A percentile compares a stretch with the other conserved stretches of the same genome.
phyloP scores from a whole-genome alignment of 2,113 vertebrate genomes.

The Bufo gargarizans region DNA sequence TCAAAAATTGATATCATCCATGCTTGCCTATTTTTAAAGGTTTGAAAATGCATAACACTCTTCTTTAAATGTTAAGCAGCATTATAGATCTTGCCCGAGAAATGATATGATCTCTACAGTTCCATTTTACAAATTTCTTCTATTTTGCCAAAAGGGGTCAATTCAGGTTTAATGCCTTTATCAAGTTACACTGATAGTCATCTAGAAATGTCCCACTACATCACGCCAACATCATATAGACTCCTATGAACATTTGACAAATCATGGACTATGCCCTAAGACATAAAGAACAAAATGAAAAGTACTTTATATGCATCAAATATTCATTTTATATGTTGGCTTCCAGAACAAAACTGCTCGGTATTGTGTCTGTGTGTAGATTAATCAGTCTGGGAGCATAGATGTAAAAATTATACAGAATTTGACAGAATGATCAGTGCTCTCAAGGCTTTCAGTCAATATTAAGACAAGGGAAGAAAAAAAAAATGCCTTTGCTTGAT shows the following conservation, averaged over 20 bases:
- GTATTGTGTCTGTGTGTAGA: conserved; percentile 1
- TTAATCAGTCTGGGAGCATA: neutral
- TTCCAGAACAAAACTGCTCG: conserved; percentile 24
- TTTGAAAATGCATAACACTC: conserved; percentile 2
- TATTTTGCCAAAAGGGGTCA: conserved; percentile 30
- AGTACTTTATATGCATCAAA: conserved; percentile 27
- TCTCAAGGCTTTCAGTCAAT: neutral
- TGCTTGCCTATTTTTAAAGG: conserved; percentile 18
- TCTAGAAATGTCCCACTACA: conserved; percentile 17
- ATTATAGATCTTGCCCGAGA: conserved; percentile 16
- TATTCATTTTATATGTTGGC: conserved; percentile 26
- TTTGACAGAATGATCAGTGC: conserved; percentile 16
- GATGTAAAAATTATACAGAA: conserved; percentile 38
- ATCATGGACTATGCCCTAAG: neutral
- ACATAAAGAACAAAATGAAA: conserved; percentile 26
- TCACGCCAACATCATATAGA: conserved; percentile 36
- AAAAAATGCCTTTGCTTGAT: neutral
- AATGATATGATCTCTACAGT: conserved; percentile 20
- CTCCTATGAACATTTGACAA: conserved; percentile 28
- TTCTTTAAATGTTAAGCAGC: conserved; percentile 33
- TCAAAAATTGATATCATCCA: neutral
- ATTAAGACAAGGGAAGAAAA: neutral
- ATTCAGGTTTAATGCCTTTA: conserved; percentile 40
- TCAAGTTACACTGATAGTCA: conserved; percentile 12
- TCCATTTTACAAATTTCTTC: conserved; percentile 28